Base-by-base conservation (phyloP, 2,888 invertebrate genomes). In the Automeris io region DNA sequence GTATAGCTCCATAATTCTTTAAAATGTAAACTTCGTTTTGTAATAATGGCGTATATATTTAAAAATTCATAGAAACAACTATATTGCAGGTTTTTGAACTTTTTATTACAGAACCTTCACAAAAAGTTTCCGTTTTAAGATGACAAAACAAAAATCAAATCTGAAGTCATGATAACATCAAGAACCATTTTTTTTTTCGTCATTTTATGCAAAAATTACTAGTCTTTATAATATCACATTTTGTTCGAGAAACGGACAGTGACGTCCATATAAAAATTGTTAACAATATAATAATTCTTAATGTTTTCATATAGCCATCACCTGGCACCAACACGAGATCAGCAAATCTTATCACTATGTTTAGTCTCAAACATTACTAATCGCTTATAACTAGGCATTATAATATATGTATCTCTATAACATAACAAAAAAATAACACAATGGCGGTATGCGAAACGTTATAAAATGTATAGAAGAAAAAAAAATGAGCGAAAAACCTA, bases 171-270 rank as follows among this genome's bases (percentile, higher is more conserved):
- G 81, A 83, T 77, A 82, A 85, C 85, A 85, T 85, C 86, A 86
- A 85, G 85, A 86, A 86, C 82, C 82, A 86, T 86, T 81, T 72
- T 68, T n/a, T 57, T 55, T 49, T 43, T 46, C 42, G 57, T 57
- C 64, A 67, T 70, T 60, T 70, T 70, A 70, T 71, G 69, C 70
- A 71, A 75, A 75, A 76, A 73, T 70, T 74, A 75, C 73, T 76
- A 82, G 81, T 82, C 82, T 83, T 82, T 76, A 73, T 59, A 69
- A 82, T 86, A 85, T 86, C 86, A 85, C 86, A 86, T 82, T 82
- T 83, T 76, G 79, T 83, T 82, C 73, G 54, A 77, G 67, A 76
- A 55, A 54, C 65, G 71, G 83, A 83, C 85, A 82, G 82, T 83
- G 83, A 85, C 81, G 82, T 83, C 85, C 81, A 47, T 81, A 75